Percentiles rank a stretch among this genome's conserved stretches.
Conservation (phyloP, 2,888 invertebrate genomes). For the Poecilus cupreus region DNA sequence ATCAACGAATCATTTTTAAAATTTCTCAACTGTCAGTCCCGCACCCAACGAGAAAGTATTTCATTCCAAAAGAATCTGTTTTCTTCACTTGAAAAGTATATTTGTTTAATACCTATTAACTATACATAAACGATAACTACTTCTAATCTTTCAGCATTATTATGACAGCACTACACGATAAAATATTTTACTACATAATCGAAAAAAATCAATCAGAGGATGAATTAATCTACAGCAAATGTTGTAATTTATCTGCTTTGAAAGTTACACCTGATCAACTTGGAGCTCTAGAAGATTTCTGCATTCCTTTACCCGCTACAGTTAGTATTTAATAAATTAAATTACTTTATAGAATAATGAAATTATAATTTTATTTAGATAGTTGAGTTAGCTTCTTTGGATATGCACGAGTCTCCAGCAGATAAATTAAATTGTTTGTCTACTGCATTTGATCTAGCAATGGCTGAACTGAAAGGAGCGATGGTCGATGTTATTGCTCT, state of each 20-base stretch:
- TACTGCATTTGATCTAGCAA: conserved; percentile 71
- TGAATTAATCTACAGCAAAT: conserved; percentile 68
- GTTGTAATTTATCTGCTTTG: conserved; percentile 67
- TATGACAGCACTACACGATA: conserved; percentile 69
- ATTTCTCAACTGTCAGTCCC: conserved; percentile 6
- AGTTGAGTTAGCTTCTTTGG: conserved; percentile 73
- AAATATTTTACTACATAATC: conserved; percentile 68
- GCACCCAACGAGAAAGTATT: conserved; percentile 1
- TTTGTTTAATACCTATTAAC: neutral
- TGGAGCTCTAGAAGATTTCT: conserved; percentile 70
- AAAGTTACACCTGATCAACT: conserved; percentile 71
- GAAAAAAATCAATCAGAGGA: conserved; percentile 68
- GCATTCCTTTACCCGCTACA: conserved; percentile 71
- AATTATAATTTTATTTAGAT: conserved; percentile 64
- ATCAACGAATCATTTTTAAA: conserved; percentile 26
- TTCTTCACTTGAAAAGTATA: conserved; percentile 48
- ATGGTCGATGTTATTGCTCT: conserved; percentile 70
- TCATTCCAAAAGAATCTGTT: conserved; percentile 19
- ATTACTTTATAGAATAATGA: neutral
- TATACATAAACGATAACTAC: neutral
- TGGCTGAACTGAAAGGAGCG: conserved; percentile 73
- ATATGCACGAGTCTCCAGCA: conserved; percentile 70
- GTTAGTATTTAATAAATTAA: conserved; percentile 64
- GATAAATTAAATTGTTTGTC: conserved; percentile 73
- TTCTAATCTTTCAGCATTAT: conserved; percentile 61